phyloP scores from a whole-genome alignment of 23 tunicate species.

The Halocynthia aurantium region DNA sequence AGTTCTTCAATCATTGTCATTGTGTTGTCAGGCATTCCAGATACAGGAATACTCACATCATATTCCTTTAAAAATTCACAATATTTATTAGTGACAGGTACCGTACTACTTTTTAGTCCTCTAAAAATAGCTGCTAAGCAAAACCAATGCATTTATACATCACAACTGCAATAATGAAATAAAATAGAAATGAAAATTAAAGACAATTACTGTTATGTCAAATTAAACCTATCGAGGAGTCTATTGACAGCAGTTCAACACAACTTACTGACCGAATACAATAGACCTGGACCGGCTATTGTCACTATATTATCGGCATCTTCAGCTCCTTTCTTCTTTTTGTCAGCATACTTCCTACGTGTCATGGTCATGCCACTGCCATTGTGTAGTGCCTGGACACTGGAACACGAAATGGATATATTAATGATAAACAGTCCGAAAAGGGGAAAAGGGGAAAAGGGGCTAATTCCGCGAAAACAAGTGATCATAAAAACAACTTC shows the following conservation, averaged over 20 bases:
- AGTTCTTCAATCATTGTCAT: slow-evolving; percentile 9
- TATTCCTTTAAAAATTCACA: not conserved
- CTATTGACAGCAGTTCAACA: slow-evolving; percentile 1
- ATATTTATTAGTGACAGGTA: not conserved
- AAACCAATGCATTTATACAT: not conserved
- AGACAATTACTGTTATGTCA: too few relatives aligned
- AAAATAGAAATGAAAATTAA: not conserved
- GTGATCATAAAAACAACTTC: not conserved
- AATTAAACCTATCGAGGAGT: too few relatives aligned
- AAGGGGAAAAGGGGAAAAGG: not conserved
- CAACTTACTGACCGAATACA: slow-evolving; percentile 7
- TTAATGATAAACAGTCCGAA: not conserved
- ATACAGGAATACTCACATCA: not conserved
- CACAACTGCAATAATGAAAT: not conserved
- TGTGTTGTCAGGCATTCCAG: not conserved
- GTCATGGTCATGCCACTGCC: slow-evolving; percentile 32
- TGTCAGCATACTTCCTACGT: slow-evolving; percentile 16
- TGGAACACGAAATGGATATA: not conserved
- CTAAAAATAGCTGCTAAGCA: not conserved
- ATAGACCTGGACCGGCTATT: too few relatives aligned
- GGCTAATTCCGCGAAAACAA: not conserved
- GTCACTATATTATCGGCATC: too few relatives aligned
- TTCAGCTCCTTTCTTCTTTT: slow-evolving; percentile 1
- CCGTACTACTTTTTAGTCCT: too few relatives aligned
- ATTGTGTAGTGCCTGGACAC: slow-evolving; percentile 37